Percentiles rank a stretch among this genome's conserved stretches.
Evolutionary conservation across 2,888 invertebrate genomes (phyloP).

Genomic region (Ferdinandea cuprea): DNA sequence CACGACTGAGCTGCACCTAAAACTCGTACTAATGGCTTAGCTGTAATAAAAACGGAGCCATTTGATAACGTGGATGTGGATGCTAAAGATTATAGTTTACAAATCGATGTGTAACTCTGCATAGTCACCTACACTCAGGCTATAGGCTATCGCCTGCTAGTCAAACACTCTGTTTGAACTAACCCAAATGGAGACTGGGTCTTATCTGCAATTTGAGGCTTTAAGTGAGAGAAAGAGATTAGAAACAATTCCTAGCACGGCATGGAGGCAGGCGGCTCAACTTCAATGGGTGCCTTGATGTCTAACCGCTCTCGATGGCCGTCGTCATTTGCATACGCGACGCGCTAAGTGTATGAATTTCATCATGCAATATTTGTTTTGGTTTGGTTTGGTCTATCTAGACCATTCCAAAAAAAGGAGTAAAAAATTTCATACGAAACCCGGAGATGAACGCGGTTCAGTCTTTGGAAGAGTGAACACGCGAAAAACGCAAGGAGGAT

Average conservation of each 20-base stretch:
- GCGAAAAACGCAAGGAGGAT: conserved; percentile 28
- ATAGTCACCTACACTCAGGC: not conserved
- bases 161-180: conserved; percentile 9
- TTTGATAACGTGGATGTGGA: conserved; percentile 57
- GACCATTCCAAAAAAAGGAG: conserved; percentile 56
- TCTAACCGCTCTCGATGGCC: conserved; percentile 20
- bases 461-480: too few relatives aligned
- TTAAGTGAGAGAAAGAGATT: conserved; percentile 51
- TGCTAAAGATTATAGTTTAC: conserved; percentile 40
- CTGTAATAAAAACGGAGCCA: conserved; percentile 33
- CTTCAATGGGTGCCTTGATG: conserved; percentile 60
- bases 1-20: conserved; percentile 34
- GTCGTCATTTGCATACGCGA: conserved; percentile 22
- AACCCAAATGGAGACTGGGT: conserved; percentile 16
- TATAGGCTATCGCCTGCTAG: conserved; percentile 15
- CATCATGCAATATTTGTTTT: conserved; percentile 37
- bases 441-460: not conserved
- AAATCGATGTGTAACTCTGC: conserved; percentile 48
- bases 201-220: conserved; percentile 21
- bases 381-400: conserved; percentile 42
- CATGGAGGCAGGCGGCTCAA: conserved; percentile 24
- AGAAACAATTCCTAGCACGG: conserved; percentile 21
- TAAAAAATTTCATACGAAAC: not conserved
- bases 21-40: conserved; percentile 17
- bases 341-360: conserved; percentile 49